Evolutionary conservation across 2,888 invertebrate genomes (phyloP).

Genomic region (Pammene aurita): DNA sequence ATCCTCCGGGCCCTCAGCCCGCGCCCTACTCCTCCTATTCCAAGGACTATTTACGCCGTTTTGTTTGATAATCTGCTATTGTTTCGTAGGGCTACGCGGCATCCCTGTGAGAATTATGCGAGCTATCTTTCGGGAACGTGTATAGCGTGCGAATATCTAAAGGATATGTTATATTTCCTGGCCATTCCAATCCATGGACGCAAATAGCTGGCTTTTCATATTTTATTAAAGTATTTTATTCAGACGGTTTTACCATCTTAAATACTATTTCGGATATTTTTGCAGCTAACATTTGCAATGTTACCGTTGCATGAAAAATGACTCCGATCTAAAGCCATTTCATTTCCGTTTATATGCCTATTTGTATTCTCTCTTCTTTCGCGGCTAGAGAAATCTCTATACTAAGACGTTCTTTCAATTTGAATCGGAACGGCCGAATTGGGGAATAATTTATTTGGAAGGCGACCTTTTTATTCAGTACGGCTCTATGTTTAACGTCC

Average conservation of each 20-base stretch:
- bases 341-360: slow-evolving; percentile 77
- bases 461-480: slow-evolving; percentile 71
- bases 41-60: slow-evolving; percentile 80
- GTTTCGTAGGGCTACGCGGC: slow-evolving; percentile 73
- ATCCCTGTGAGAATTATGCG: slow-evolving; percentile 79
- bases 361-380: slow-evolving; percentile 76
- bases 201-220: slow-evolving; percentile 43
- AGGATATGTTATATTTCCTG: slow-evolving; percentile 64
- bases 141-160: slow-evolving; percentile 72
- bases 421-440: slow-evolving; percentile 79
- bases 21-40: slow-evolving; percentile 75
- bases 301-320: slow-evolving; percentile 60
- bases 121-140: slow-evolving; percentile 79
- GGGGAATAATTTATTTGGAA: slow-evolving; percentile 77
- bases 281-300: slow-evolving; percentile 52
- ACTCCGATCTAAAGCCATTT: slow-evolving; percentile 68
- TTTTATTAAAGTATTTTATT: slow-evolving; percentile 4
- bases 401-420: slow-evolving; percentile 79
- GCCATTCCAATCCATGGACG: slow-evolving; percentile 44
- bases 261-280: slow-evolving; percentile 24
- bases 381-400: slow-evolving; percentile 78
- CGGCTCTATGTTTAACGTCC: slow-evolving; percentile 64
- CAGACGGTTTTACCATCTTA: not conserved
- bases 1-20: slow-evolving; percentile 77
- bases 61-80: slow-evolving; percentile 82